Evolutionary conservation across 2,113 vertebrate genomes (phyloP), one percentile per base, ranked within the genome.

Genomic region (Trogon surrucura): DNA sequence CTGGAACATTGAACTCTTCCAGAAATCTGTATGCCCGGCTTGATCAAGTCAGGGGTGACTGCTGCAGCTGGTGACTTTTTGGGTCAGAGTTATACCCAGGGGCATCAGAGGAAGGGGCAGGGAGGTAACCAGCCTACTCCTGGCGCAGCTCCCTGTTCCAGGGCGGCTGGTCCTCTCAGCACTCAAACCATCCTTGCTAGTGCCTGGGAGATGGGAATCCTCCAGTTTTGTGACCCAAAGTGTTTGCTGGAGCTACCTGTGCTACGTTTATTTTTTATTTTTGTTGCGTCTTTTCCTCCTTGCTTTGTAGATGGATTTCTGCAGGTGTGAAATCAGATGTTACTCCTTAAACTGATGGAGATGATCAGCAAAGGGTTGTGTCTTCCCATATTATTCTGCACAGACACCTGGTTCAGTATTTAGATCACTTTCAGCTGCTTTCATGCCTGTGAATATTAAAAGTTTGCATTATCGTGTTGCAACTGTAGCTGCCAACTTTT

Each of bases 291-390:
- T 92, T 88, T 58, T 73, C 56, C 51, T 94, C 9, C 0, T 57
- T 66, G 60, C 84, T 88, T 78, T 44, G 23, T 89, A 30, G 73
- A 51, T 51, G 70, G 48, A 26, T 91, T 94, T 69, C 32, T 91
- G 92, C 92, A 95, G 93, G 74, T 93, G 78, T 38, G 45, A 82
- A 85, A 80, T 96, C 74, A 91, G 85, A 77, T 80, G 84, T 88
- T 87, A 4, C 21, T 92, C 74, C 50, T 71, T 82, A 36, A 89
- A 53, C 27, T 73, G 78, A 34, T 45, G 57, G 75, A 60, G 41
- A 27, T 47, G 53, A 91, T 75, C 29, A 70, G 78, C 41, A 26
- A 45, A 82, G 36, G 44, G 57, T 27, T 89, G 16, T 69, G 22
- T 64, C 67, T 45, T 91, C 58, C 80, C 57, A 44, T 34, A 60